phyloP scores from a whole-genome alignment of 2,888 invertebrate species.

The Eulithis prunata region DNA sequence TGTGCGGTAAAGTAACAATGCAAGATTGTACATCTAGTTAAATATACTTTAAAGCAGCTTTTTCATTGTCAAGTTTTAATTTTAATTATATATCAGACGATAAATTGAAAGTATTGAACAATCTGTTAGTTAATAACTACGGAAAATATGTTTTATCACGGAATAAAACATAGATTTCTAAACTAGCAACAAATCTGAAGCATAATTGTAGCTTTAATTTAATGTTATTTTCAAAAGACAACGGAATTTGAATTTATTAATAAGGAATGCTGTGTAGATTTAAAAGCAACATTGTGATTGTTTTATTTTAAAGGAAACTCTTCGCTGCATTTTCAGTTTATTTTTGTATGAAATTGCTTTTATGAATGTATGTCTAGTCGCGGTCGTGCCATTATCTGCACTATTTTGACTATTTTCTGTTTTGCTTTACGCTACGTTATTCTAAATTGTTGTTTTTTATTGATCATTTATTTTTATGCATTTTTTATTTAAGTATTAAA shows the following conservation, averaged over 20 bases:
- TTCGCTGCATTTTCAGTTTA: background rate
- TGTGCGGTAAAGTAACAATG: background rate
- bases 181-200: constrained; percentile 1
- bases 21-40: background rate
- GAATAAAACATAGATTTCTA: constrained; percentile 15
- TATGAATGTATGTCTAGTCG: constrained; percentile 25
- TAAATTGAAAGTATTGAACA: background rate
- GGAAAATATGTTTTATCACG: constrained; percentile 9
- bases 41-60: background rate
- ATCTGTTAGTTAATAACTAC: background rate
- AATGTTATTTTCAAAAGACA: constrained; percentile 6
- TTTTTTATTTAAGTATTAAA: constrained; percentile 22
- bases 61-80: background rate
- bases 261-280: background rate
- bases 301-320: constrained; percentile 1
- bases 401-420: background rate
- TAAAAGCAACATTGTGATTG: constrained; percentile 3
- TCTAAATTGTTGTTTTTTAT: constrained; percentile 13
- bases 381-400: constrained; percentile 28
- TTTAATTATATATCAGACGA: background rate
- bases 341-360: constrained; percentile 1
- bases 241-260: background rate
- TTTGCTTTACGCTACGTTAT: constrained; percentile 11
- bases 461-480: constrained; percentile 28
- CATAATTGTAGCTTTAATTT: constrained; percentile 15